Evolutionary conservation across 1,140 invertebrate genomes (phyloP).

Genomic region (Planococcus citri): DNA sequence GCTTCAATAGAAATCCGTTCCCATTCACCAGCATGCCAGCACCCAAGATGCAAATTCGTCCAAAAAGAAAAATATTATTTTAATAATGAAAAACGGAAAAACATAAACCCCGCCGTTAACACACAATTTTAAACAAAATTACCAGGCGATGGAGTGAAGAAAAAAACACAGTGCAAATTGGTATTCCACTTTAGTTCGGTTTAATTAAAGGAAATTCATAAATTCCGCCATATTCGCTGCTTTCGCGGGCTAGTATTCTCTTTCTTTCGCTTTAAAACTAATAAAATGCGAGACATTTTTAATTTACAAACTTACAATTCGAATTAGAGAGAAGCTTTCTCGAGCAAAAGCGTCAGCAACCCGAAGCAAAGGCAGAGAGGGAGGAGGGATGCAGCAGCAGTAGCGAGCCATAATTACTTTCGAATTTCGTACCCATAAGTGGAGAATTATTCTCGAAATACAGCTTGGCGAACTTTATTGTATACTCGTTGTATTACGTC

Average conservation of each 20-base stretch:
- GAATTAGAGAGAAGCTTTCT: too few relatives aligned
- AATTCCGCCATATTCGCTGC: not conserved
- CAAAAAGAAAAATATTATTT: not conserved
- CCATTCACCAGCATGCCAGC: not conserved
- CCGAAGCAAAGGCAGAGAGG: too few relatives aligned
- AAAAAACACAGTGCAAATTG: not conserved
- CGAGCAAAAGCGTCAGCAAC: too few relatives aligned
- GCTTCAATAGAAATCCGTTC: too few relatives aligned
- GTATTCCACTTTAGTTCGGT: slow-evolving; percentile 6
- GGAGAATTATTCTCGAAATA: too few relatives aligned
- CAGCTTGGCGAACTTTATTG: too few relatives aligned
- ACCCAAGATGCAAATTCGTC: not conserved
- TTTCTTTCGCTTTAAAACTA: not conserved
- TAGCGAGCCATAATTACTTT: too few relatives aligned
- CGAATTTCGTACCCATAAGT: too few relatives aligned
- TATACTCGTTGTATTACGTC: too few relatives aligned
- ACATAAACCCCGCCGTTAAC: not conserved
- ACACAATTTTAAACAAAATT: not conserved
- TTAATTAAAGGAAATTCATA: slow-evolving; percentile 8
- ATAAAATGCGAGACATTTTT: not conserved
- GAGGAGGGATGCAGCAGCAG: too few relatives aligned
- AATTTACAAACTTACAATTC: not conserved
- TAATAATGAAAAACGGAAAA: slow-evolving; percentile 2
- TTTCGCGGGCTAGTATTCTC: too few relatives aligned
- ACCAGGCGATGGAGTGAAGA: too few relatives aligned